phyloP scores from a whole-genome alignment of 2,888 invertebrate species.

The Syrphus vitripennis region DNA sequence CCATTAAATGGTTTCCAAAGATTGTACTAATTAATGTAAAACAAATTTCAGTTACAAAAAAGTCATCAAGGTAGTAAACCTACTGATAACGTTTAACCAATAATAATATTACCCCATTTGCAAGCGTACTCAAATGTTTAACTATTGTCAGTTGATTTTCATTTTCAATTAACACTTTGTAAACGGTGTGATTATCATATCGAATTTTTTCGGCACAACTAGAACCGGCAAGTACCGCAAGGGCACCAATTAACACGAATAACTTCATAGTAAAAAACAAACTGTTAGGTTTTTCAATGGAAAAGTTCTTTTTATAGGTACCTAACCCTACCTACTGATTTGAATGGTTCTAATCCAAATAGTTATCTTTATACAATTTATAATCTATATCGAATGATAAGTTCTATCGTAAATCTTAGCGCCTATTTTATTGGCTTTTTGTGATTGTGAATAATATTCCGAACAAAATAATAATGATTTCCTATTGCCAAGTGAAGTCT shows the following conservation, averaged over 20 bases:
- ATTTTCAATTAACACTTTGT: slow-evolving; percentile 80
- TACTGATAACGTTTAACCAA: neutral
- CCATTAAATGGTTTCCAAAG: slow-evolving; percentile 78
- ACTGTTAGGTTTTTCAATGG: neutral
- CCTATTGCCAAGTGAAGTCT: too few species aligned
- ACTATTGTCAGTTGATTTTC: slow-evolving; percentile 82
- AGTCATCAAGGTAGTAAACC: neutral
- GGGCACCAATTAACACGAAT: slow-evolving; percentile 71
- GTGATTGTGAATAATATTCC: neutral
- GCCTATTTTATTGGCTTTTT: neutral
- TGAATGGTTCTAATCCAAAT: neutral
- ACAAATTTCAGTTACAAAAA: neutral
- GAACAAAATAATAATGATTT: too few species aligned
- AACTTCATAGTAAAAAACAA: slow-evolving; percentile 60
- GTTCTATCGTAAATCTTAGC: neutral
- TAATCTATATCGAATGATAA: slow-evolving; percentile 23
- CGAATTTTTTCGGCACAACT: slow-evolving; percentile 73
- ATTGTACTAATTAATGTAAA: slow-evolving; percentile 73
- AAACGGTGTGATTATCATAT: slow-evolving; percentile 78
- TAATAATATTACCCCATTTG: slow-evolving; percentile 70
- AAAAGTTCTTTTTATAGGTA: neutral
- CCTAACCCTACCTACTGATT: too few species aligned
- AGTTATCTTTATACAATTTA: neutral
- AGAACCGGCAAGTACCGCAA: slow-evolving; percentile 52
- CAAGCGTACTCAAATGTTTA: slow-evolving; percentile 74